Percentiles rank a stretch among this genome's conserved stretches.
These are phyloP conservation scores for Falcaria lacertinaria DNA, from an alignment of 2,888 invertebrate genomes.

Conservation along the genomic window DNA sequence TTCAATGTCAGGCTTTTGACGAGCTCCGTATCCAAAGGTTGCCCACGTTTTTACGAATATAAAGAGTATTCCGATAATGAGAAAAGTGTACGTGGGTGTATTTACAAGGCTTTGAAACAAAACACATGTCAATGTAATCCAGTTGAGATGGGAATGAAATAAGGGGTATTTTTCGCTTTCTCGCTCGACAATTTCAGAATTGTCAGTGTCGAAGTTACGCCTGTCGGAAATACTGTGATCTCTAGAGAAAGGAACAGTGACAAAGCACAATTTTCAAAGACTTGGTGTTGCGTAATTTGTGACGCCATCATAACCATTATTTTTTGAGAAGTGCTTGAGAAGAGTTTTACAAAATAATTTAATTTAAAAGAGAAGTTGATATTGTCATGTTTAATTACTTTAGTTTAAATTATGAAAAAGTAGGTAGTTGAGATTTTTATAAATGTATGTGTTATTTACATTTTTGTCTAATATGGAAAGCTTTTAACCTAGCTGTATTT, in stretches of 20 bases:
- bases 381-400: too few species aligned
- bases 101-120: constrained; percentile 17
- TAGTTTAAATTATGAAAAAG: too few species aligned
- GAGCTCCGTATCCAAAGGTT: neutral
- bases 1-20: neutral
- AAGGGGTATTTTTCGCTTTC: neutral
- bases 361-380: too few species aligned
- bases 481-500: too few species aligned
- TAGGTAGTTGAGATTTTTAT: too few species aligned
- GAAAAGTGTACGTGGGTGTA: constrained; percentile 4
- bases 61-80: neutral
- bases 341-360: too few species aligned
- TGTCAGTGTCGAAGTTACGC: neutral
- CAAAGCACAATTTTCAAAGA: too few species aligned
- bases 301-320: too few species aligned
- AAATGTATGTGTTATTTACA: too few species aligned
- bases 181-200: neutral
- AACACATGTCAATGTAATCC: constrained; percentile 17
- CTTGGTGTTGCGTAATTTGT: too few species aligned
- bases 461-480: too few species aligned
- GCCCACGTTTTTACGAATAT: neutral
- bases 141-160: constrained; percentile 2
- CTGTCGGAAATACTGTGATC: neutral
- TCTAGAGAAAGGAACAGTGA: neutral
- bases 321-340: too few species aligned